A percentile compares a stretch with the other conserved stretches of the same genome.
Evolutionary conservation across 2,888 invertebrate genomes (phyloP).

Genomic region (Euplexia lucipara): DNA sequence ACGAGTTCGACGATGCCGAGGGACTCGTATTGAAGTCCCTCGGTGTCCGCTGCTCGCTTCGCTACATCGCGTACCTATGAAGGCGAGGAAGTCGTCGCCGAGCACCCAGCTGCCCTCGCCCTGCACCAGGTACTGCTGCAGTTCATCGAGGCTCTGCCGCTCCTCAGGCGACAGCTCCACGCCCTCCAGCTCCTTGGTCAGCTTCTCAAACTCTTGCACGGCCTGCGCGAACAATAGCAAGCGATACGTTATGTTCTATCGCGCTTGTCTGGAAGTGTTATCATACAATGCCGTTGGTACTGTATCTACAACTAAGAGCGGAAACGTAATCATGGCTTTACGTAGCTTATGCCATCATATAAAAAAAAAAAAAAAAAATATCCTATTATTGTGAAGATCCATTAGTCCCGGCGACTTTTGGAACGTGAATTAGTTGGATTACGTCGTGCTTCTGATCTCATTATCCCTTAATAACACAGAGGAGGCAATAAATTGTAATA

Average conservation of each 20-base stretch:
- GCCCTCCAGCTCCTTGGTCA: slow-evolving; percentile 92
- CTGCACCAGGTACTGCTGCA: slow-evolving; percentile 96
- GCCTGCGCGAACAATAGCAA: slow-evolving; percentile 84
- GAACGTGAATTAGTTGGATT: slow-evolving; percentile 3
- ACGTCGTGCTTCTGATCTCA: slow-evolving; percentile 8
- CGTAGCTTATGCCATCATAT: too few relatives aligned
- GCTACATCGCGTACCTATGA: slow-evolving; percentile 92
- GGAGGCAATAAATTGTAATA: slow-evolving; percentile 3
- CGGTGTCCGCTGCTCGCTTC: too few relatives aligned
- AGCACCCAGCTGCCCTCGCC: slow-evolving; percentile 98
- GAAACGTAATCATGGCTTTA: background rate
- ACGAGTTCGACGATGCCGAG: too few relatives aligned
- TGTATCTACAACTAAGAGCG: background rate
- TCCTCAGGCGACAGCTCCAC: slow-evolving; percentile 94
- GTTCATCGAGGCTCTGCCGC: slow-evolving; percentile 94
- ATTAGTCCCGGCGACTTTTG: background rate
- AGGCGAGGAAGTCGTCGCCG: slow-evolving; percentile 96
- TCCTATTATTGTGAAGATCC: background rate
- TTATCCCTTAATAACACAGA: background rate
- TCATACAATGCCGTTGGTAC: too few relatives aligned
- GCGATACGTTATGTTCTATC: background rate
- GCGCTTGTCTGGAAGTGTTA: background rate
- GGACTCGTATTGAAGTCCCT: too few relatives aligned
- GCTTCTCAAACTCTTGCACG: slow-evolving; percentile 93
- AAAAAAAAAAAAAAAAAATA: too few relatives aligned